Evolutionary conservation across 1,140 invertebrate genomes (phyloP).

Genomic region (Ectropis grisescens): DNA sequence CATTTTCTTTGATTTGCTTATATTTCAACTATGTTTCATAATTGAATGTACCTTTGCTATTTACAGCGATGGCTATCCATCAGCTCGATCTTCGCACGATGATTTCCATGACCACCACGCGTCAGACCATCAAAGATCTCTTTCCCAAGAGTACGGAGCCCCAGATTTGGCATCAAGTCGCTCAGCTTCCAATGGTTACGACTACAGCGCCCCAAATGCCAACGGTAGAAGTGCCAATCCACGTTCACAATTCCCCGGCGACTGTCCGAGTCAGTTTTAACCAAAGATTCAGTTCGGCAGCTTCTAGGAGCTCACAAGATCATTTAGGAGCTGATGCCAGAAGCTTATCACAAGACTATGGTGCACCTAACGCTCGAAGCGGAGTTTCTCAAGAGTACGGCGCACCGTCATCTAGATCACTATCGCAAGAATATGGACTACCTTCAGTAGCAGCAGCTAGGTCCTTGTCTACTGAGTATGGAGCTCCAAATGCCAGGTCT

Average conservation of each 20-base stretch:
- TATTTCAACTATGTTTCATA: no score
- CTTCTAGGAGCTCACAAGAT: no score
- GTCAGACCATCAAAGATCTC: background rate
- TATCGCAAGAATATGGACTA: no score
- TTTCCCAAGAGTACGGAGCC: conserved; percentile 14
- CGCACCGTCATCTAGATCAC: background rate
- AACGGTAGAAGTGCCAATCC: no score
- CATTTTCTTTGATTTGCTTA: no score
- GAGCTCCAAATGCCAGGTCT: background rate
- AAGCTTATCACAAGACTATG: conserved; percentile 1
- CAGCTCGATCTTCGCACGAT: background rate
- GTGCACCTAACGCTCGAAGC: background rate
- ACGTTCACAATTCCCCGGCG: conserved; percentile 14
- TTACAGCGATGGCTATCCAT: no score
- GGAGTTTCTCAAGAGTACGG: background rate
- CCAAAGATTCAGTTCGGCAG: conserved; percentile 26
- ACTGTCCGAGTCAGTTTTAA: conserved; percentile 19
- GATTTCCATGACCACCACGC: background rate
- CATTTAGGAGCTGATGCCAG: no score
- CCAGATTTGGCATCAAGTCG: no score
- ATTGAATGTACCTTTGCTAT: no score
- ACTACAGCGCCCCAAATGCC: no score
- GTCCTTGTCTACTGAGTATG: background rate
- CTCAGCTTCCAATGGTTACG: conserved; percentile 11
- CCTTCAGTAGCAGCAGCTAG: no score